A percentile compares a stretch with the other conserved stretches of the same genome.
Evolutionary conservation across 2,888 invertebrate species (phyloP).

Genomic region (Therioaphis trifolii): DNA sequence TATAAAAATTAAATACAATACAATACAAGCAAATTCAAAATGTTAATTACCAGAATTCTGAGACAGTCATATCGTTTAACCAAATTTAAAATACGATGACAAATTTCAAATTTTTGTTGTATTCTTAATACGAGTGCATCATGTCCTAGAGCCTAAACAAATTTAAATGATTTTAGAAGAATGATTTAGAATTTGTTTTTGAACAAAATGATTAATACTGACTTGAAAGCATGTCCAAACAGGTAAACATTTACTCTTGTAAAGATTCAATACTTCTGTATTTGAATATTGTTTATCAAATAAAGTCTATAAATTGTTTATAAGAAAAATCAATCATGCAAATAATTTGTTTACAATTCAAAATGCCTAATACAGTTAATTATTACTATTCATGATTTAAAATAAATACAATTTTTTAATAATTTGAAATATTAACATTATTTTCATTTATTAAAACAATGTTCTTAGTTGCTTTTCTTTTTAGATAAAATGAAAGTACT

Average conservation of each 20-base stretch:
- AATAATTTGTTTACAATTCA: not conserved
- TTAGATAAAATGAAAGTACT: too few species aligned
- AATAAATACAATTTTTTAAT: not conserved
- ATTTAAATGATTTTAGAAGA: not conserved
- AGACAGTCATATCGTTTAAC: conserved; percentile 77
- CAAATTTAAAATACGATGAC: conserved; percentile 74
- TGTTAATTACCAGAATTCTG: conserved; percentile 76
- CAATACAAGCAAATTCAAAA: conserved; percentile 8
- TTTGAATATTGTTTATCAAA: conserved; percentile 46
- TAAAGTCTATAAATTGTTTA: conserved; percentile 35
- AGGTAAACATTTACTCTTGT: conserved; percentile 48
- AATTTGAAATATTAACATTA: conserved; percentile 18
- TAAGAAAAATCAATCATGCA: conserved; percentile 38
- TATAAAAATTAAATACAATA: conserved; percentile 24
- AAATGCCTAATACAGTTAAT: not conserved
- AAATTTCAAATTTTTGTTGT: conserved; percentile 79
- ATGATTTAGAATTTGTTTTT: not conserved
- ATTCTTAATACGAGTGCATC: conserved; percentile 79
- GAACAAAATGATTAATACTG: not conserved
- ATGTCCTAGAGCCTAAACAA: conserved; percentile 70
- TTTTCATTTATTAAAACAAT: conserved; percentile 29
- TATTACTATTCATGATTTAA: too few species aligned
- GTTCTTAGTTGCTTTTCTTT: too few species aligned
- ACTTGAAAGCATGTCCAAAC: conserved; percentile 56
- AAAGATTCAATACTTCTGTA: conserved; percentile 47